Percentiles rank a stretch among this genome's conserved stretches.
Evolutionary conservation across 2,113 vertebrate genomes (phyloP).

Genomic region (Paramormyrops kingsleyae): DNA sequence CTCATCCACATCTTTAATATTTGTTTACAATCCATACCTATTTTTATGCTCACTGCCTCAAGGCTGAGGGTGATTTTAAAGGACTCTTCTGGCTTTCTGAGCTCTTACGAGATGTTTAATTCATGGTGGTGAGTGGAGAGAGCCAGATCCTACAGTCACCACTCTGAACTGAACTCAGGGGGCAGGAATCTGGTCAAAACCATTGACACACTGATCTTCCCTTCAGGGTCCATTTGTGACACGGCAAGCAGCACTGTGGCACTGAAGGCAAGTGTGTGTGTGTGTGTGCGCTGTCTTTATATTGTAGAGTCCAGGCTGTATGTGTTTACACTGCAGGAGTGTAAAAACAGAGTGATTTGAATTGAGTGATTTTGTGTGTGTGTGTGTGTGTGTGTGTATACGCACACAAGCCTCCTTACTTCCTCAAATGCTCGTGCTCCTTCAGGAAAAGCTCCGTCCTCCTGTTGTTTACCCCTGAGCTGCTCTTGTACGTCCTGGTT

Average conservation of each 20-base stretch:
- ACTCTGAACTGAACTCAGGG: background rate
- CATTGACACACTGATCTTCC: background rate
- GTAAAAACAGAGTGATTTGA: background rate
- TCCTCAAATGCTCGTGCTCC: constrained; percentile 82
- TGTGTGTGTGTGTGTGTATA: background rate
- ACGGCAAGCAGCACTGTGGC: background rate
- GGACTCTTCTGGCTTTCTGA: background rate
- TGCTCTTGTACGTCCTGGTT: constrained; percentile 75
- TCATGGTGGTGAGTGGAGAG: background rate
- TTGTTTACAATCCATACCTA: background rate
- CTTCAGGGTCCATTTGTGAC: background rate
- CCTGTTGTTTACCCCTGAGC: constrained; percentile 81
- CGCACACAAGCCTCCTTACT: constrained; percentile 48
- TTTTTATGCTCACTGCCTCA: background rate
- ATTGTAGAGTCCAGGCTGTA: background rate
- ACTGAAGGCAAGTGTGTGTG: background rate
- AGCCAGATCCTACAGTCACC: background rate
- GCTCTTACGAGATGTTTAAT: background rate
- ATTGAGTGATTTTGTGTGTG: background rate
- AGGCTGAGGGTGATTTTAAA: background rate
- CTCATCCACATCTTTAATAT: background rate
- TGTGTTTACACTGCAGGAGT: background rate
- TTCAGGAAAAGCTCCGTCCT: constrained; percentile 82
- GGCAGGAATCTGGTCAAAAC: background rate
- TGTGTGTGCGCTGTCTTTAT: background rate